Evolutionary conservation across 2,797 vertebrate genomes (phyloP).

Genomic region (Pygocentrus nattereri): DNA sequence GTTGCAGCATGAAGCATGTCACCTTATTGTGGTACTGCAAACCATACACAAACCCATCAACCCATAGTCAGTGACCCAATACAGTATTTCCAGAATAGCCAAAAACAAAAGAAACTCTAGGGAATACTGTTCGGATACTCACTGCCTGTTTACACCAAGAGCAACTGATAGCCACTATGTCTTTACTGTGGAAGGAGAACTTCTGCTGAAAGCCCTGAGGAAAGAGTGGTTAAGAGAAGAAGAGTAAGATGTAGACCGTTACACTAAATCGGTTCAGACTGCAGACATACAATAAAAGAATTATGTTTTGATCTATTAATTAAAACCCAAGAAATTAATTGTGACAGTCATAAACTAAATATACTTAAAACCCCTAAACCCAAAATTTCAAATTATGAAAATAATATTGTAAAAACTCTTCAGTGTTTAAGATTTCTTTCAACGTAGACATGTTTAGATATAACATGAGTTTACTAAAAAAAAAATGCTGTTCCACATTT

Average conservation of each 20-base stretch:
- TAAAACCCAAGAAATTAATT: too few species aligned
- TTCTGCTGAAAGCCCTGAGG: constrained; percentile 96
- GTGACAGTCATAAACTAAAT: too few species aligned
- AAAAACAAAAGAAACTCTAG: not conserved
- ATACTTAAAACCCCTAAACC: too few species aligned
- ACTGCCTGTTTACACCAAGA: constrained; percentile 99
- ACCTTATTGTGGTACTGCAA: constrained; percentile 96
- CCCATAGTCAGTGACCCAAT: not conserved
- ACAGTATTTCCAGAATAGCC: not conserved
- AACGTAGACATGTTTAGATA: too few species aligned
- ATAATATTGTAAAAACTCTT: too few species aligned
- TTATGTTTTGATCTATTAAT: too few species aligned
- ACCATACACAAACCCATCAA: constrained; percentile 44
- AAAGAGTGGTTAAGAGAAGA: not conserved
- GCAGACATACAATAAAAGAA: not conserved
- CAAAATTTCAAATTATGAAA: too few species aligned
- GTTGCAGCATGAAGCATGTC: constrained; percentile 97
- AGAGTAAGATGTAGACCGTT: not conserved
- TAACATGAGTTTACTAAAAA: too few species aligned
- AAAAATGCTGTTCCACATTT: too few species aligned
- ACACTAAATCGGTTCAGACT: not conserved
- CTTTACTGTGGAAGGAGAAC: constrained; percentile 97
- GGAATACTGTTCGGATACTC: constrained; percentile 67
- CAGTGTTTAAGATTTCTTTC: too few species aligned
- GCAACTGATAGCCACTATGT: constrained; percentile 98